A percentile compares a stretch with the other conserved stretches of the same genome.
Conservation (phyloP, 1,140 invertebrate species). For the Agraylea sexmaculata region DNA sequence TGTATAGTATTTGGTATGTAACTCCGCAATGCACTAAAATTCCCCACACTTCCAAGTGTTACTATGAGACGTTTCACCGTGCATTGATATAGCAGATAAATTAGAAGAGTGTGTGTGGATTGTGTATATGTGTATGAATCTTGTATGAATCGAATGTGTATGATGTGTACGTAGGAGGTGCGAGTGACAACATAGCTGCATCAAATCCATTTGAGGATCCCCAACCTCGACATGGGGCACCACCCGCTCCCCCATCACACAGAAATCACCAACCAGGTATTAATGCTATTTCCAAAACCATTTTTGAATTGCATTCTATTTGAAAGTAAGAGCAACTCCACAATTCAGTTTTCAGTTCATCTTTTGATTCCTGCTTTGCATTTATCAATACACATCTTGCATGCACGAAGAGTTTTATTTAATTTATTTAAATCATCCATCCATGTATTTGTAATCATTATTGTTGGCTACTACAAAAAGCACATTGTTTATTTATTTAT, state of each 20-base stretch:
- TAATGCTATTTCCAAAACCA: not conserved
- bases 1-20: too few species aligned
- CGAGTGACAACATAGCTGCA: conserved; percentile 59
- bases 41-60: too few species aligned
- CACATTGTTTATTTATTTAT: too few species aligned
- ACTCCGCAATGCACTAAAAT: too few species aligned
- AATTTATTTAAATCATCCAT: not conserved
- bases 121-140: conserved; percentile 4
- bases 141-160: conserved; percentile 13
- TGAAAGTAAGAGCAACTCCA: too few species aligned
- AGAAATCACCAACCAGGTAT: conserved; percentile 19
- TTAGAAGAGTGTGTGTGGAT: conserved; percentile 9
- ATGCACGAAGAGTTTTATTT: not conserved
- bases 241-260: conserved; percentile 29
- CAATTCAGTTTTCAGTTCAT: too few species aligned
- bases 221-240: conserved; percentile 41
- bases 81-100: conserved; percentile 17
- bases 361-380: too few species aligned
- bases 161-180: conserved; percentile 29
- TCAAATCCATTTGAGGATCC: conserved; percentile 74
- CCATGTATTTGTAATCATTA: not conserved
- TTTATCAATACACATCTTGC: too few species aligned
- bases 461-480: too few species aligned
- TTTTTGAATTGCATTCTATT: not conserved
- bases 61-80: too few species aligned